Evolutionary conservation across 2,888 invertebrate species (phyloP).

Genomic region (Stenodera caucasica): DNA sequence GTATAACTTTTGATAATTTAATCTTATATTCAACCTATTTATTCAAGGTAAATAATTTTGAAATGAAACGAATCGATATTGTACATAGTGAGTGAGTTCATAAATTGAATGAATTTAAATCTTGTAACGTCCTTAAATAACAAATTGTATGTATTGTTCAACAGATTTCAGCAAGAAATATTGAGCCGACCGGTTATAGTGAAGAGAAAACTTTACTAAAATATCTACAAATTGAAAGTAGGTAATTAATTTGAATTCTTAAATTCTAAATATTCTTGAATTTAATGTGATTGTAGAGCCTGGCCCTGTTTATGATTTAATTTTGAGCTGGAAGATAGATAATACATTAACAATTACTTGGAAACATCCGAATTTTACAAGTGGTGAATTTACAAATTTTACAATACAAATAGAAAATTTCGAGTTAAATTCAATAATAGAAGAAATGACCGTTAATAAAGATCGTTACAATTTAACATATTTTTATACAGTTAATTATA

Average conservation of each 20-base stretch:
- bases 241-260: neutral
- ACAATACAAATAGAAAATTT: conserved; percentile 1
- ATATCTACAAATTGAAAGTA: conserved; percentile 5
- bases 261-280: neutral
- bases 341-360: conserved; percentile 40
- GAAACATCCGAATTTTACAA: conserved; percentile 42
- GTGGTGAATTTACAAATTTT: conserved; percentile 32
- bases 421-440: conserved; percentile 8
- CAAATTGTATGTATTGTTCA: neutral
- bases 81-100: no score
- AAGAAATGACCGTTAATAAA: conserved; percentile 11
- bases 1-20: conserved; percentile 23
- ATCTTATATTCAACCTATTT: neutral
- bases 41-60: neutral
- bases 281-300: conserved; percentile 33
- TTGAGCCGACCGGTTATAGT: neutral
- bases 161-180: conserved; percentile 13
- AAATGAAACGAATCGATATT: neutral
- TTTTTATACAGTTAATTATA: neutral
- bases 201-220: neutral
- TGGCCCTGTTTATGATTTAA: conserved; percentile 33
- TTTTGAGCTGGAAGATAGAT: conserved; percentile 35
- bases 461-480: conserved; percentile 27
- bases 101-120: no score
- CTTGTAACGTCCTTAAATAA: no score